A percentile compares a stretch with the other conserved stretches of the same genome.
These are phyloP conservation scores for Trichomycterus rosablanca DNA, from an alignment of 2,113 vertebrate genomes.

Conservation along the genomic window DNA sequence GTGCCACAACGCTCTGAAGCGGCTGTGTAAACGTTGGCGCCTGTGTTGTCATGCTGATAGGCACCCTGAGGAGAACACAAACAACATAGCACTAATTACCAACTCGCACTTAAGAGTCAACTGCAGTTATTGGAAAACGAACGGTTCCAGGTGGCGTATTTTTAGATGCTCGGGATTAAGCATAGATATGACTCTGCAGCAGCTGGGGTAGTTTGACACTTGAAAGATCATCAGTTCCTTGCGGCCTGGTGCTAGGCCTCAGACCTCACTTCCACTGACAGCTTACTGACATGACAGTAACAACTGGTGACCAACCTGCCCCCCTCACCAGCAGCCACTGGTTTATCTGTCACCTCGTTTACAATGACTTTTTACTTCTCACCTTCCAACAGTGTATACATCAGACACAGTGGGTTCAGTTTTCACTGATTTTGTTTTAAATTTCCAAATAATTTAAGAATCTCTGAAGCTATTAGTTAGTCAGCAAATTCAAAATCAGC, in stretches of 20 bases:
- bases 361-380: conserved; percentile 18
- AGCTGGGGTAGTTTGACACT: conserved; percentile 41
- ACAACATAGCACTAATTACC: conserved; percentile 13
- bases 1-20: conserved; percentile 97
- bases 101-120: neutral
- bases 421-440: too few relatives aligned
- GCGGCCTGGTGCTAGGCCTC: conserved; percentile 36
- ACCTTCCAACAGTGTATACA: conserved; percentile 12
- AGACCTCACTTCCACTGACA: conserved; percentile 44
- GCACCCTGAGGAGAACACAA: conserved; percentile 74
- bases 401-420: too few relatives aligned
- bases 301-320: conserved; percentile 60
- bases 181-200: conserved; percentile 25
- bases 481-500: too few relatives aligned
- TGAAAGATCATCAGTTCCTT: conserved; percentile 34
- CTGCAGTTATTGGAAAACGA: neutral
- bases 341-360: conserved; percentile 14
- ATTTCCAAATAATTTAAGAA: too few relatives aligned
- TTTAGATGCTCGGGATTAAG: conserved; percentile 31
- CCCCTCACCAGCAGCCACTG: conserved; percentile 49
- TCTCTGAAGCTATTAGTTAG: too few relatives aligned
- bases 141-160: conserved; percentile 15
- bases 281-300: conserved; percentile 57
- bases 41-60: conserved; percentile 85
- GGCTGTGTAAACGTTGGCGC: conserved; percentile 93